Evolutionary conservation across 1,140 invertebrate genomes (phyloP).

Genomic region (Holotrichia oblita): DNA sequence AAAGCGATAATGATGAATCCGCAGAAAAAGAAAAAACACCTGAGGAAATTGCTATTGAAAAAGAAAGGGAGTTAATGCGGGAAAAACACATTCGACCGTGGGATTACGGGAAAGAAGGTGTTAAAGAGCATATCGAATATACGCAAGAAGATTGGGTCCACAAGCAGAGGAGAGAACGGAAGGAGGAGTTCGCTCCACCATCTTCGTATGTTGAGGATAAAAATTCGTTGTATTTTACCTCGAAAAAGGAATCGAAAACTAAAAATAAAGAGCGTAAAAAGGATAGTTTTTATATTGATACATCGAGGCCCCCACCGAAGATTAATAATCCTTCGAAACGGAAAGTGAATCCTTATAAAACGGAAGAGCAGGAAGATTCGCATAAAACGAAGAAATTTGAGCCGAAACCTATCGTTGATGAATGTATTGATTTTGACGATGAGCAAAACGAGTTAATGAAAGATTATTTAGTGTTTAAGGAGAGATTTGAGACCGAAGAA

Average conservation of each 20-base stretch:
- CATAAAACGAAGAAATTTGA: slow-evolving; percentile 41
- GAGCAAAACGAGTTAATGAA: slow-evolving; percentile 47
- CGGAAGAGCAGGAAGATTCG: slow-evolving; percentile 17
- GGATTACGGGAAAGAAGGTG: slow-evolving; percentile 72
- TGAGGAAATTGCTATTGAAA: slow-evolving; percentile 52
- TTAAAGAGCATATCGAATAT: slow-evolving; percentile 69
- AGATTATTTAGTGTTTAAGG: slow-evolving; percentile 44
- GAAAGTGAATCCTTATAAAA: slow-evolving; percentile 48
- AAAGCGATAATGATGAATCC: too few relatives aligned
- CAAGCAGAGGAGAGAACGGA: slow-evolving; percentile 73
- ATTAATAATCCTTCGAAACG: slow-evolving; percentile 43
- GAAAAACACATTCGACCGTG: slow-evolving; percentile 72
- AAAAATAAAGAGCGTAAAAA: slow-evolving; percentile 1
- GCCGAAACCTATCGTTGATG: slow-evolving; percentile 63
- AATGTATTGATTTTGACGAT: slow-evolving; percentile 60
- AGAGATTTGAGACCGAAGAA: slow-evolving; percentile 44
- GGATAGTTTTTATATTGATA: slow-evolving; percentile 38
- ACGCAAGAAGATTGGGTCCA: slow-evolving; percentile 84
- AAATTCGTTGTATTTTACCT: slow-evolving; percentile 55
- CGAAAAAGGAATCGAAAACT: slow-evolving; percentile 47
- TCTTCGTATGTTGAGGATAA: slow-evolving; percentile 52
- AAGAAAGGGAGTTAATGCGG: slow-evolving; percentile 55
- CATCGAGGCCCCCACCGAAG: slow-evolving; percentile 39
- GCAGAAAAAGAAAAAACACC: slow-evolving; percentile 58
- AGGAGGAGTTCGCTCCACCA: slow-evolving; percentile 74